phyloP scores from a whole-genome alignment of 2,113 vertebrate genomes.

The Morphnarchus princeps region DNA sequence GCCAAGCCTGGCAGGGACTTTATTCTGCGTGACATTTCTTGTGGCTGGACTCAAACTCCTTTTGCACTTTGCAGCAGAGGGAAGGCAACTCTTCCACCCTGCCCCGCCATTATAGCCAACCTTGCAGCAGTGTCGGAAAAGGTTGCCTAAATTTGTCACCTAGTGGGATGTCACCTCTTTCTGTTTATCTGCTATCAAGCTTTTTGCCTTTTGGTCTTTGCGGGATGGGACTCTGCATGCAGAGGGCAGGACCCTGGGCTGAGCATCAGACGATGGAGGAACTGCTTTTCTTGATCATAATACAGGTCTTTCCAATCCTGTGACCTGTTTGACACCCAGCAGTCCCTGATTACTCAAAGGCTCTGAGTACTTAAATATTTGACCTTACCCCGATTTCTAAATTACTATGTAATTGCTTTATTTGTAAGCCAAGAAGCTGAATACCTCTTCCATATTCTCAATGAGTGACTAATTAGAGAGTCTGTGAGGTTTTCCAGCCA shows the following conservation, averaged over 20 bases:
- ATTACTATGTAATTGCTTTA: neutral
- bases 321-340: neutral
- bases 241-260: neutral
- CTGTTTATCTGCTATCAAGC: neutral
- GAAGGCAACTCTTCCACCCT: neutral
- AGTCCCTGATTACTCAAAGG: neutral
- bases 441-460: neutral
- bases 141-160: neutral
- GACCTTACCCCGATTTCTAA: neutral
- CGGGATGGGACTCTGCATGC: neutral
- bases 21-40: neutral
- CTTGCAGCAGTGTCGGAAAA: neutral
- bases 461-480: neutral
- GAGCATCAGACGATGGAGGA: neutral
- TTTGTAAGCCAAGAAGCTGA: conserved; percentile 4
- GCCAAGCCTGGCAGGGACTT: neutral
- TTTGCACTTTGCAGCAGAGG: neutral
- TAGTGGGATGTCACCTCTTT: neutral
- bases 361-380: conserved; percentile 2
- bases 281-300: neutral
- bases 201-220: neutral
- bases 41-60: neutral
- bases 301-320: neutral
- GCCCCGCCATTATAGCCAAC: neutral
- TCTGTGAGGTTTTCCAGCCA: neutral